Base-by-base conservation (phyloP, 2,888 invertebrate genomes). In the Caenorhabditis auriculariae region DNA sequence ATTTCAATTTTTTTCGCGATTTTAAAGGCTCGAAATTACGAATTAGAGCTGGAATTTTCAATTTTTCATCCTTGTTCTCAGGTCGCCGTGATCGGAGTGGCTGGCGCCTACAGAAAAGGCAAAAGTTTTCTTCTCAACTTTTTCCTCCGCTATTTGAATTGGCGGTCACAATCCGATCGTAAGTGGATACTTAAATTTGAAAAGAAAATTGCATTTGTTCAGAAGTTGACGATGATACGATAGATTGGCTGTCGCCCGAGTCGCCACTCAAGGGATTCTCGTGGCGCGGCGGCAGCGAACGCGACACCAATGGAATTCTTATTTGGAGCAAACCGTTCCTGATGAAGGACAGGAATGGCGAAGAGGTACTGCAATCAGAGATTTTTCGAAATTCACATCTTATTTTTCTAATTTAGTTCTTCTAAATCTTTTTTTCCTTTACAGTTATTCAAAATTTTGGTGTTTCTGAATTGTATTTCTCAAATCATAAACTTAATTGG, bases 81-180 rank as follows among this genome's bases (percentile, higher is more conserved):
- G 75, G 69, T 75, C 3, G 71, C 71, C n/a, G 72, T 73, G 4
- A 69, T 73, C 48, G 69, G 71, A 21, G 73, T 73, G 9, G 74
- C 74, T 15, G 74, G 74, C 23, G 72, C 71, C 7, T 72, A 68
- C 45, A 48, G 74, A 7, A 74, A 74, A 49, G 74, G 71, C 41
- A 72, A 74, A 51, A 65, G 63, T 43, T 74, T 74, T 57, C 65
- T 74, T 4, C 55, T 73, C 28, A 73, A 74, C 56, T 74, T 74
- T 49, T 74, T 74, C 60, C 65, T 74, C 21, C 64, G 74, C n/a
- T 74, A 74, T 56, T 43, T 72, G 28, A 64, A 63, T 29, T 70
- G 63, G 62, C 63, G 61, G 48, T 54, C 58, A 21, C 57, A 58
- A 39, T 54, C 62, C 9, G 57, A 54, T 5, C 54, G 60, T 60